Evolutionary conservation across 2,113 vertebrate species (phyloP).

Genomic region (Megaceryle maxima): DNA sequence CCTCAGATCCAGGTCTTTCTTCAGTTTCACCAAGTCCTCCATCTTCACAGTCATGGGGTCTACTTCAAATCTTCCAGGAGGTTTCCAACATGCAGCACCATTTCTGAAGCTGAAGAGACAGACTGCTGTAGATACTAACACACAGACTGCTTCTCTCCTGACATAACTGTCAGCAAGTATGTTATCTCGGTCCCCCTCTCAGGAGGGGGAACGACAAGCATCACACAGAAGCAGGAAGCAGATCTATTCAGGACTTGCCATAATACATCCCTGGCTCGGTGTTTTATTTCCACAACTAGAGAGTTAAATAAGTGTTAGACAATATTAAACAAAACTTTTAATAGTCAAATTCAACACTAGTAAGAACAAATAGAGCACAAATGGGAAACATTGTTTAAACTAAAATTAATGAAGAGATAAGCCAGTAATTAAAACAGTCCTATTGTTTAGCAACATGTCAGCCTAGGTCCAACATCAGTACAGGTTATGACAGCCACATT

Average conservation of each 20-base stretch:
- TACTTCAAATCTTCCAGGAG: not conserved
- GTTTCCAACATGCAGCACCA: not conserved
- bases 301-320: slow-evolving; percentile 46
- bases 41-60: not conserved
- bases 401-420: slow-evolving; percentile 60
- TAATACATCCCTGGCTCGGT: not conserved
- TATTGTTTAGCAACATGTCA: slow-evolving; percentile 46
- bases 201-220: not conserved
- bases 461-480: slow-evolving; percentile 48
- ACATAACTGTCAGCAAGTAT: not conserved
- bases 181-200: not conserved
- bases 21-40: not conserved
- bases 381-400: slow-evolving; percentile 61
- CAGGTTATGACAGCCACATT: slow-evolving; percentile 20
- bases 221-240: not conserved
- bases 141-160: not conserved
- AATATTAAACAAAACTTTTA: slow-evolving; percentile 73
- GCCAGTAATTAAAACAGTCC: slow-evolving; percentile 36
- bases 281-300: not conserved
- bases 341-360: slow-evolving; percentile 74
- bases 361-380: slow-evolving; percentile 72
- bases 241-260: not conserved
- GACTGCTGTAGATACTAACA: not conserved
- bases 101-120: not conserved
- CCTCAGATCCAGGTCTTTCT: not conserved